A percentile compares a stretch with the other conserved stretches of the same genome.
Evolutionary conservation across 1,140 invertebrate species (phyloP).

Genomic region (Penaeus indicus): DNA sequence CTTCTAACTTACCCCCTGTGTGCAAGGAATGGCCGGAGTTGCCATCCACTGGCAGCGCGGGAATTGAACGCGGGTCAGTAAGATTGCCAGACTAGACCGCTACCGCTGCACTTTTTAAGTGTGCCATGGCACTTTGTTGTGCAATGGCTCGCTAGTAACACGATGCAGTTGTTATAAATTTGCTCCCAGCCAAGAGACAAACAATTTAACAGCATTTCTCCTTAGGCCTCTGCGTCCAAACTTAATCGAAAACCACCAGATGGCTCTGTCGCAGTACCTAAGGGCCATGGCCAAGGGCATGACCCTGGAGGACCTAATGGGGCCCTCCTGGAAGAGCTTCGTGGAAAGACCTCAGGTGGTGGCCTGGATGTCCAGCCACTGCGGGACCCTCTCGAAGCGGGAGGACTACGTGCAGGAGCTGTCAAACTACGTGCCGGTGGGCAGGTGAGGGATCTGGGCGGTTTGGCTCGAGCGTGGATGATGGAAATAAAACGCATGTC

Average conservation of each 20-base stretch:
- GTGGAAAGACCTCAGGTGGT: constrained; percentile 24
- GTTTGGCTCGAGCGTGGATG: no score
- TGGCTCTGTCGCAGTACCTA: background rate
- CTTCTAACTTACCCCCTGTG: no score
- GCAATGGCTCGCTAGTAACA: no score
- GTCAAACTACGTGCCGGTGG: constrained; percentile 28
- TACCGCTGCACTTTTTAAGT: no score
- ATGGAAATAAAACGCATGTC: no score
- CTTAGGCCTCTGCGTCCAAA: constrained; percentile 41
- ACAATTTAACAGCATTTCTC: background rate
- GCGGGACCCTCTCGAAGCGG: constrained; percentile 9
- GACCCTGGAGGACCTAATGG: constrained; percentile 45
- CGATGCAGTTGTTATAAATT: no score
- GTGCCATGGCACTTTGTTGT: no score
- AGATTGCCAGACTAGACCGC: no score
- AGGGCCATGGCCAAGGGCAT: background rate
- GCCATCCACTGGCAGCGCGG: no score
- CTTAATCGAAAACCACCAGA: constrained; percentile 10
- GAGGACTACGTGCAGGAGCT: constrained; percentile 42
- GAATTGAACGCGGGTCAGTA: no score
- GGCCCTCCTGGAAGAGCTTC: constrained; percentile 7
- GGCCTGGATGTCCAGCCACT: constrained; percentile 52
- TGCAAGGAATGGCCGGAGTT: no score
- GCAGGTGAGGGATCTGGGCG: background rate
- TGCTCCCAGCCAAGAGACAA: no score